Evolutionary conservation across 2,888 invertebrate genomes (phyloP).

Genomic region (Tinea semifulvella): DNA sequence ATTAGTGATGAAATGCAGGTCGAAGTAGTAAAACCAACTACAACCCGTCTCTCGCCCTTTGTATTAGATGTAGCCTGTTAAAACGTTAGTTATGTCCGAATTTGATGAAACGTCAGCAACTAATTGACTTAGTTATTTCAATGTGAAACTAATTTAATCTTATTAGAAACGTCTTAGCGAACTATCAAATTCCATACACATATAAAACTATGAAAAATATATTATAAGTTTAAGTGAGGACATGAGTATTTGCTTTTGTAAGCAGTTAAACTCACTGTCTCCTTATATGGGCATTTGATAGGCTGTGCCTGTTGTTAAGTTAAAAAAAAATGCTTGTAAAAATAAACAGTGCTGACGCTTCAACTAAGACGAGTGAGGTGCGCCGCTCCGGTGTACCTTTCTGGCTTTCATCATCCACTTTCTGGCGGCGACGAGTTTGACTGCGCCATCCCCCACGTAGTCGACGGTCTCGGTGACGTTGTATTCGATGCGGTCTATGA

Average conservation of each 20-base stretch:
- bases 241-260: too few relatives aligned
- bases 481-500: conserved; percentile 94
- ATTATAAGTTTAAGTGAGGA: too few relatives aligned
- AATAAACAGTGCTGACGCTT: conserved; percentile 2
- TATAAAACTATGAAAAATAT: too few relatives aligned
- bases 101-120: conserved; percentile 2
- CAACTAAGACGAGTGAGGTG: conserved; percentile 6
- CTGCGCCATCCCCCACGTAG: conserved; percentile 82
- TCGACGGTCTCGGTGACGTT: conserved; percentile 88
- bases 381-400: conserved; percentile 70
- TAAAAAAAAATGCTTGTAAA: too few relatives aligned
- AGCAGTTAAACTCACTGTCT: too few relatives aligned
- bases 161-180: too few relatives aligned
- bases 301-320: too few relatives aligned
- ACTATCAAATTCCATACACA: too few relatives aligned
- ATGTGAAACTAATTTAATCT: not conserved
- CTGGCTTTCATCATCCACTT: conserved; percentile 88
- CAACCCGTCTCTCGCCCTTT: not conserved
- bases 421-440: conserved; percentile 80
- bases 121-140: too few relatives aligned
- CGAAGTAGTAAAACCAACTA: too few relatives aligned
- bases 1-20: too few relatives aligned
- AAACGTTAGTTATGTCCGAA: not conserved
- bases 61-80: conserved; percentile 6
- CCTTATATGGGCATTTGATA: too few relatives aligned